Evolutionary conservation across 2,888 invertebrate genomes (phyloP).

Genomic region (Polymixis lichenea): DNA sequence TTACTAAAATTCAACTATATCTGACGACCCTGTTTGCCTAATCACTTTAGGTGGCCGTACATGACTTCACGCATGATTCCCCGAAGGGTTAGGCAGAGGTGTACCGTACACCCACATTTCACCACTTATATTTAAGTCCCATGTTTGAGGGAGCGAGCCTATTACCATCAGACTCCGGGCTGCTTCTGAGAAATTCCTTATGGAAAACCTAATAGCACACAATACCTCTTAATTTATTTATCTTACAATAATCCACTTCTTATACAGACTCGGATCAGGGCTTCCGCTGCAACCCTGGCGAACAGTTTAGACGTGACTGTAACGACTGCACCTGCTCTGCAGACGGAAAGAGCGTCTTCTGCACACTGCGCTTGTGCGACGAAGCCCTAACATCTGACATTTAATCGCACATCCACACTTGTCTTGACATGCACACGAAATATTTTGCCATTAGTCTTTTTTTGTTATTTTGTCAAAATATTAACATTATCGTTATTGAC

Average conservation of each 20-base stretch:
- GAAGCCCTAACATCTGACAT: slow-evolving; percentile 70
- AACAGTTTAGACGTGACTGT: slow-evolving; percentile 86
- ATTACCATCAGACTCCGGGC: not conserved
- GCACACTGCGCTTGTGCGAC: slow-evolving; percentile 86
- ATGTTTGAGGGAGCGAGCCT: not conserved
- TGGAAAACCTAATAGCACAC: not conserved
- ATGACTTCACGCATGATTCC: no score
- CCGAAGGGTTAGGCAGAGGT: no score
- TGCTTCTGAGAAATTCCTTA: not conserved
- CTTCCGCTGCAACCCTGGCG: slow-evolving; percentile 88
- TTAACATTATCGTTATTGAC: not conserved
- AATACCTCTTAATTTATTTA: not conserved
- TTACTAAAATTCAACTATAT: no score
- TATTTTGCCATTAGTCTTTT: not conserved
- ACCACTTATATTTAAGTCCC: no score
- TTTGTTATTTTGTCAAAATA: not conserved
- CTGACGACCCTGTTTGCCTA: no score
- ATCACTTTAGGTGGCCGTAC: no score
- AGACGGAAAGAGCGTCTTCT: slow-evolving; percentile 85
- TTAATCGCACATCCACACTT: slow-evolving; percentile 55
- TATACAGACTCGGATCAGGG: slow-evolving; percentile 77
- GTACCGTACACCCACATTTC: no score
- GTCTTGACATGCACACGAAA: slow-evolving; percentile 56
- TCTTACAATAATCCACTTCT: not conserved
- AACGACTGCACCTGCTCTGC: slow-evolving; percentile 89